Evolutionary conservation across 2,113 vertebrate genomes (phyloP), one percentile per base, ranked within the genome.

Genomic region (Salvelinus namaycush): DNA sequence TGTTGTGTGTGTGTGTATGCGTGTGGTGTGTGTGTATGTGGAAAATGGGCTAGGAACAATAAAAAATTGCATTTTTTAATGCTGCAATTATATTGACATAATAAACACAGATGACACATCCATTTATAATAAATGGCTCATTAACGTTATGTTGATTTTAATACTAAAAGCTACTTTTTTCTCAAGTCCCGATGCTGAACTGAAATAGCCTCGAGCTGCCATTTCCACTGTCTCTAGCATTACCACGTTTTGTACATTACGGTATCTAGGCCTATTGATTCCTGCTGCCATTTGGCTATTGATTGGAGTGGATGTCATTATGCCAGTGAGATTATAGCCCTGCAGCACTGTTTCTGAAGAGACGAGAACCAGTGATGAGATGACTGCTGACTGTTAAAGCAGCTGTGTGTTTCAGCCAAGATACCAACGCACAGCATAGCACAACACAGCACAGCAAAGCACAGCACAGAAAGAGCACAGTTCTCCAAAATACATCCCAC

Each of bases 301-400:
- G 93, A 94, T 91, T 83, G 76, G 75, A 83, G 79, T 85, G 84
- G 89, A 85, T 65, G 82, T 86, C 88, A 90, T 92, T 91, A 92
- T 88, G 86, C 89, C 89, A 78, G 84, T 73, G 85, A 83, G 89
- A 87, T 88, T 92, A 87, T 85, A 88, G 86, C 86, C 74, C 67
- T 16, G 4, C 77, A 88, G 83, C 77, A 72, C 76, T 66, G 73
- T 85, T 75, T 82, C 85, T 81, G 80, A 73, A 84, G 85, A 78
- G 85, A 16, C 49, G 79, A 83, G 86, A 89, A 78, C 70, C 74
- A 81, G 80, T 77, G 83, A 86, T 77, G 84, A 84, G 74, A 84
- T 81, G 75, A 84, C 83, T 75, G 79, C 66, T 87, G 72, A 69
- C 84, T 72, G 82, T 29, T 68, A 34, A 31, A 22, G 68, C 20